phyloP scores from a whole-genome alignment of 2,888 invertebrate genomes.

The Ichneumoninae sp. region DNA sequence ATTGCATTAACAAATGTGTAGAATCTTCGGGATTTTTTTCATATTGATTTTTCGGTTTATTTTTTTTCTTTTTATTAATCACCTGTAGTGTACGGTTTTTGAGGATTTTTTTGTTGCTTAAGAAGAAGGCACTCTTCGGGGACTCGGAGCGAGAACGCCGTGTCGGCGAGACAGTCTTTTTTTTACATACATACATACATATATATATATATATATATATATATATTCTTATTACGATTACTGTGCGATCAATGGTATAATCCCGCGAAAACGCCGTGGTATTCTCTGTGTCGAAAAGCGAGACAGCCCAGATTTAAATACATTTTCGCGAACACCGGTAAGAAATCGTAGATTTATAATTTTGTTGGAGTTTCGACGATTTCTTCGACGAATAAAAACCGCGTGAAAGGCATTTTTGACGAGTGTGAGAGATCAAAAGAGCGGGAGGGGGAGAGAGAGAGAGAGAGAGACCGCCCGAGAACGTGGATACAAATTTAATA shows the following conservation, averaged over 20 bases:
- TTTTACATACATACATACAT: conserved; percentile 3
- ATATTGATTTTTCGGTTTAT: conserved; percentile 29
- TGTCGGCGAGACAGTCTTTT: conserved; percentile 69
- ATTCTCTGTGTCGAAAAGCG: conserved; percentile 27
- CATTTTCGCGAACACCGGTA: conserved; percentile 8
- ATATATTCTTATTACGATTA: conserved; percentile 68
- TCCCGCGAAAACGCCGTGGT: conserved; percentile 31
- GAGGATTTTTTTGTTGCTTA: conserved; percentile 24
- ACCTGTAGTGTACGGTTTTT: conserved; percentile 31
- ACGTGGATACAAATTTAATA: conserved; percentile 28
- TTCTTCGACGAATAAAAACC: conserved; percentile 19
- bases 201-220: conserved; percentile 65
- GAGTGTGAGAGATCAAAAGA: neutral
- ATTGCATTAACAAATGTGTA: neutral
- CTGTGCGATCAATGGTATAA: conserved; percentile 58
- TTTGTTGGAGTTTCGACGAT: conserved; percentile 15
- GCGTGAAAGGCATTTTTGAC: conserved; percentile 16
- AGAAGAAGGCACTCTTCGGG: conserved; percentile 1
- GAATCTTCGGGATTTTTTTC: conserved; percentile 22
- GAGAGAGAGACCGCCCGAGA: conserved; percentile 6
- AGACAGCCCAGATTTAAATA: conserved; percentile 22
- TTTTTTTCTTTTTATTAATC: conserved; percentile 36
- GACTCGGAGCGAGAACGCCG: conserved; percentile 71
- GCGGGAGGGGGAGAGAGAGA: no score
- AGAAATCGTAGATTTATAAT: conserved; percentile 3